These are phyloP conservation scores for Clarias platycephalus DNA, from an alignment of 2,797 vertebrate species.

Conservation along the genomic window DNA sequence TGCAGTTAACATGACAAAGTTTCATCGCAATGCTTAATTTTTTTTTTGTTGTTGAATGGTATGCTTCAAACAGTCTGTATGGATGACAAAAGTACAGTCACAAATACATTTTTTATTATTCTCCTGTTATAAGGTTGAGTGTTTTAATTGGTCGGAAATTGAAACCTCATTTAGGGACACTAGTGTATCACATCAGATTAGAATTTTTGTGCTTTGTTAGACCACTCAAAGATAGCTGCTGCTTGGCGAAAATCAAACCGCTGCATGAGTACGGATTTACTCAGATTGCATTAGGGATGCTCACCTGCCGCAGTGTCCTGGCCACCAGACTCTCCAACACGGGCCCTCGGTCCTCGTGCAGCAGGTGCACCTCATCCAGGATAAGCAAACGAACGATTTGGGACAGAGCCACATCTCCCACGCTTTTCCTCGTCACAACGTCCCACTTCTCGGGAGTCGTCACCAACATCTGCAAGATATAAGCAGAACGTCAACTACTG, in stretches of 20 bases:
- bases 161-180: not conserved
- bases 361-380: slow-evolving; percentile 95
- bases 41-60: not conserved
- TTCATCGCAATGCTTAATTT: not conserved
- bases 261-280: not conserved
- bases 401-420: slow-evolving; percentile 92
- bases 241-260: not conserved
- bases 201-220: too few relatives aligned
- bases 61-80: not conserved
- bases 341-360: slow-evolving; percentile 95
- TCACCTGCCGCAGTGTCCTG: slow-evolving; percentile 91
- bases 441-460: slow-evolving; percentile 99
- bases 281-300: not conserved
- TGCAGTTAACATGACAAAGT: not conserved
- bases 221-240: not conserved
- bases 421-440: slow-evolving; percentile 97
- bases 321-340: slow-evolving; percentile 98
- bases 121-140: too few relatives aligned
- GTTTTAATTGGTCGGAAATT: too few relatives aligned
- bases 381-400: slow-evolving; percentile 94
- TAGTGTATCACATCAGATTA: not conserved
- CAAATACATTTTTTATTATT: not conserved
- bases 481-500: not conserved
- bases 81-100: not conserved
- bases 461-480: slow-evolving; percentile 86